These are phyloP conservation scores for Mus spicilegus DNA, from an alignment of 2,113 vertebrate species.

Conservation along the genomic window DNA sequence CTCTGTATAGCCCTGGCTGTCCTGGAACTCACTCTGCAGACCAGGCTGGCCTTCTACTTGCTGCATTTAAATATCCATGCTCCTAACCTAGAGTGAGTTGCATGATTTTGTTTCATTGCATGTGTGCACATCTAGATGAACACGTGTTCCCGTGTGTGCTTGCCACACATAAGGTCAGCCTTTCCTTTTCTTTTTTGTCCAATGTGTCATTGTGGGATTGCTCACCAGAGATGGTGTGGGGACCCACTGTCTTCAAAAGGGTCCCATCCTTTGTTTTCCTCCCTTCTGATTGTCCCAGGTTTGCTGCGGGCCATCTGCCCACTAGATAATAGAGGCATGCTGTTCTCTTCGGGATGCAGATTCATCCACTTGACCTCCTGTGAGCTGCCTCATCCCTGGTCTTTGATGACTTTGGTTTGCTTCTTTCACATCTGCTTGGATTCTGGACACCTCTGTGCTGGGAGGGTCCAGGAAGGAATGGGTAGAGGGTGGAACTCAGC, in stretches of 20 bases:
- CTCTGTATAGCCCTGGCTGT: not conserved
- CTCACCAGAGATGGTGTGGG: conserved; percentile 87
- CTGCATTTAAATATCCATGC: conserved; percentile 61
- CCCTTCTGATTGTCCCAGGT: conserved; percentile 84
- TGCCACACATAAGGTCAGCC: too few relatives aligned
- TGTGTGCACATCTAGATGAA: fast-evolving
- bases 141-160: too few relatives aligned
- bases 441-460: conserved; percentile 54
- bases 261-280: conserved; percentile 81
- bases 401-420: conserved; percentile 83
- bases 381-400: conserved; percentile 74
- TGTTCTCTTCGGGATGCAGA: conserved; percentile 78
- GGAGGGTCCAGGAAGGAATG: not conserved
- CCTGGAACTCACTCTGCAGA: not conserved
- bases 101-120: not conserved
- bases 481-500: conserved; percentile 27
- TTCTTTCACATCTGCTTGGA: conserved; percentile 86
- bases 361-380: conserved; percentile 83
- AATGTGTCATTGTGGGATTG: conserved; percentile 81
- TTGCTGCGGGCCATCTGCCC: conserved; percentile 89
- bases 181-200: conserved; percentile 68
- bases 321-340: conserved; percentile 85
- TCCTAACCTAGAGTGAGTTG: conserved; percentile 59
- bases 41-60: not conserved
- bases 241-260: conserved; percentile 57